Evolutionary conservation across 2,888 invertebrate species (phyloP), one percentile per base, ranked within the genome.

Genomic region (Drosophila phalerata): DNA sequence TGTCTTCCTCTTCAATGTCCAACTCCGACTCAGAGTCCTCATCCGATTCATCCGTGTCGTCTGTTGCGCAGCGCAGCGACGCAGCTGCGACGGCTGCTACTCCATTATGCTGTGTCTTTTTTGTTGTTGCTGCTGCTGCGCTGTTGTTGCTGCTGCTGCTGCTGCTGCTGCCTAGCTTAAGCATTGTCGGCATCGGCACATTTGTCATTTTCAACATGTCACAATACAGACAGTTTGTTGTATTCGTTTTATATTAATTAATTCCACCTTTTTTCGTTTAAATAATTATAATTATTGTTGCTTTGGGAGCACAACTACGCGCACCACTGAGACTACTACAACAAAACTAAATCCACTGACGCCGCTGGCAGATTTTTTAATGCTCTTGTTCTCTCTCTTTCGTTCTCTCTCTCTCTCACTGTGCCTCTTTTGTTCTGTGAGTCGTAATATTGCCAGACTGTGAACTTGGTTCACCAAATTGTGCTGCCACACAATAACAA

Each of bases 301-400:
- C 62, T 76, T 69, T 60, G 47, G 52, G 51, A 78, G 72, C 78
- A 72, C 60, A 70, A 69, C 64, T 73, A 71, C 76, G 79, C 79
- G 79, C 79, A 77, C 65, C 79, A 76, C 79, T 52, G 34, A 69
- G 69, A 51, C 79, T 51, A 80, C 75, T 69, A 78, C 69, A 81
- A 81, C 77, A 75, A 77, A 83, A 81, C 77, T 69, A 81, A 85
- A 88, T 90, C 90, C 85, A 90, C 90, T 90, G 91, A 91, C 90
- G 91, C 90, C 91, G 91, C 82, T 87, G 76, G 72, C 69, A 70
- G 74, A 77, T 77, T 63, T 81, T 70, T 58, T 62, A 64, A 64
- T 55, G 70, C 73, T 73, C 67, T 67, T 63, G 53, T 68, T 55
- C 52, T 62, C 62, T 51, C 73, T 64, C 57, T n/a, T n/a, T n/a